Conservation (phyloP, 2,888 invertebrate genomes). For the Allacma fusca region DNA sequence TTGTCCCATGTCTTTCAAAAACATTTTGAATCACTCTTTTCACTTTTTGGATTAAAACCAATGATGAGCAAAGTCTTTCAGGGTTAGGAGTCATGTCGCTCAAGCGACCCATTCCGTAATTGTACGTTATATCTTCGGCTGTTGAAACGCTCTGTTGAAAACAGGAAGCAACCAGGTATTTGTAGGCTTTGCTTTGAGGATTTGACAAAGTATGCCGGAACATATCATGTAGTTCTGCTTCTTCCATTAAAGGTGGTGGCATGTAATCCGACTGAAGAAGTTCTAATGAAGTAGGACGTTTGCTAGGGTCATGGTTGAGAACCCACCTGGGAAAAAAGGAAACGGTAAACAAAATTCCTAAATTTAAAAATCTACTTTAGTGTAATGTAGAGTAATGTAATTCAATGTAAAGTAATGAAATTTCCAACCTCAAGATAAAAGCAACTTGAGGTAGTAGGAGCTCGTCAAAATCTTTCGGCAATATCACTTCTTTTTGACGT, state of each 20-base stretch:
- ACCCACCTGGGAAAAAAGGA: too few species aligned
- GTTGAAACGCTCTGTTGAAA: constrained; percentile 69
- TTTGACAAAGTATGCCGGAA: constrained; percentile 82
- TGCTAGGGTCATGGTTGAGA: constrained; percentile 82
- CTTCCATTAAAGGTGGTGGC: constrained; percentile 86
- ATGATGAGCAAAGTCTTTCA: not conserved
- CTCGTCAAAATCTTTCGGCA: constrained; percentile 75
- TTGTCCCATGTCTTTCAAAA: constrained; percentile 81
- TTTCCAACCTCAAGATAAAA: constrained; percentile 72
- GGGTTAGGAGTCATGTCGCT: constrained; percentile 21
- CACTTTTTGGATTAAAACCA: constrained; percentile 53
- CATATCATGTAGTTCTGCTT: constrained; percentile 82
- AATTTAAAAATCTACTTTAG: too few species aligned
- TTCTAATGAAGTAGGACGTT: constrained; percentile 85
- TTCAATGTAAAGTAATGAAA: too few species aligned
- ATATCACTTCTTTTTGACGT: constrained; percentile 73
- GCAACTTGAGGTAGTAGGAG: constrained; percentile 70
- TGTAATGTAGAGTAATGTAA: too few species aligned
- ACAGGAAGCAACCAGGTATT: constrained; percentile 73
- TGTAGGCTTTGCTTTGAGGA: constrained; percentile 80
- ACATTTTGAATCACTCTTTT: constrained; percentile 52
- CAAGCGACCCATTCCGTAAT: constrained; percentile 69
- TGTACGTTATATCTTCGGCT: constrained; percentile 78
- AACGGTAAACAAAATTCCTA: too few species aligned
- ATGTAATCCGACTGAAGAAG: constrained; percentile 82